Percentiles rank a stretch among this genome's conserved stretches.
Evolutionary conservation across 2,797 vertebrate genomes (phyloP).

Genomic region (Argyrosomus regius): DNA sequence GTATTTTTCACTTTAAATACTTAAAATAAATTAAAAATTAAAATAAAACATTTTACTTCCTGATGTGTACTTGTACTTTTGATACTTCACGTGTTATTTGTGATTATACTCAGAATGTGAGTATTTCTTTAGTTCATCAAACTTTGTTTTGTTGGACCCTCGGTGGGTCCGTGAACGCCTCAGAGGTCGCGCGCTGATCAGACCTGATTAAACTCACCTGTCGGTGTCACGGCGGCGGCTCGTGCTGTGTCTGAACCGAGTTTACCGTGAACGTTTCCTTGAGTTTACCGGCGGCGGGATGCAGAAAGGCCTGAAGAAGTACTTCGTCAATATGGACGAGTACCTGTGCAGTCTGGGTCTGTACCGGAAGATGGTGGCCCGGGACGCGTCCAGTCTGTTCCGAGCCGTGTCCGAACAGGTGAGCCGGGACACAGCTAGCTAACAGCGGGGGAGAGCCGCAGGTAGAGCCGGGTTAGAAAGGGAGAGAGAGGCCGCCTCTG

Average conservation of each 20-base stretch:
- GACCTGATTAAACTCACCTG: slow-evolving; percentile 63
- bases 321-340: slow-evolving; percentile 95
- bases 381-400: slow-evolving; percentile 95
- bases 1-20: too few relatives aligned
- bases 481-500: not conserved
- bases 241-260: not conserved
- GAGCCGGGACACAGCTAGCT: slow-evolving; percentile 29
- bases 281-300: slow-evolving; percentile 74
- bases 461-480: not conserved
- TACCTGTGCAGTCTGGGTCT: slow-evolving; percentile 92
- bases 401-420: slow-evolving; percentile 96
- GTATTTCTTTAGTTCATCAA: too few relatives aligned
- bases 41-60: too few relatives aligned
- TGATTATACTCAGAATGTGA: too few relatives aligned
- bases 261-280: not conserved
- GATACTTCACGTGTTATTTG: too few relatives aligned
- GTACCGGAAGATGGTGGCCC: slow-evolving; percentile 94
- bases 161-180: slow-evolving; percentile 24
- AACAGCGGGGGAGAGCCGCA: not conserved
- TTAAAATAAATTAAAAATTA: too few relatives aligned
- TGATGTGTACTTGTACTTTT: too few relatives aligned
- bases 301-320: slow-evolving; percentile 94
- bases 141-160: too few relatives aligned
- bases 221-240: not conserved
- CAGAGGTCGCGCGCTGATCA: slow-evolving; percentile 39